Evolutionary conservation across 2,113 vertebrate genomes (phyloP).

Genomic region (cattle (Bos taurus)): DNA sequence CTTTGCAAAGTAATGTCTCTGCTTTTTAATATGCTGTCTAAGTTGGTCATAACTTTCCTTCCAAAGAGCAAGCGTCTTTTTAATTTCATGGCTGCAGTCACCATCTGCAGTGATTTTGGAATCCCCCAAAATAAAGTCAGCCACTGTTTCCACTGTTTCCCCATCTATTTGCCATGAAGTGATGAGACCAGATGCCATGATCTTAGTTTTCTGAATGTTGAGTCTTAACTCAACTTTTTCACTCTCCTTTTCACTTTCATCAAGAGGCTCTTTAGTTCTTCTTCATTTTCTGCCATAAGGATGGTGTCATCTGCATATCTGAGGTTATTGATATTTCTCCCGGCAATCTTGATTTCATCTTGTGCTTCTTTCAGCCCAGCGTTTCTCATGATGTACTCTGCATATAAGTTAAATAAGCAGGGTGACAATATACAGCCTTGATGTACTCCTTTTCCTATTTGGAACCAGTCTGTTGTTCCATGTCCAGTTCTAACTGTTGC

Average conservation of each 20-base stretch:
- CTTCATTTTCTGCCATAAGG: not conserved
- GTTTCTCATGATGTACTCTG: not conserved
- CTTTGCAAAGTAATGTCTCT: not conserved
- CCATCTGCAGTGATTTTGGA: not conserved
- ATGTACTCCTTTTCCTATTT: not conserved
- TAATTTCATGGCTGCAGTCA: not conserved
- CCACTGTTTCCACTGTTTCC: not conserved
- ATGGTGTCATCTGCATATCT: not conserved
- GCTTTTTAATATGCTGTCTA: not conserved
- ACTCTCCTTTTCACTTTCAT: not conserved
- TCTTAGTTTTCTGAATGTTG: not conserved
- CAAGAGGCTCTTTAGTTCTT: not conserved
- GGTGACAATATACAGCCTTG: not conserved
- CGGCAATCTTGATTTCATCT: accelerated
- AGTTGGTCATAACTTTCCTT: not conserved
- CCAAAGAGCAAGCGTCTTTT: not conserved
- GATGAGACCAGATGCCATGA: not conserved
- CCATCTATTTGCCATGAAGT: not conserved
- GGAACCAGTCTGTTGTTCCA: not conserved
- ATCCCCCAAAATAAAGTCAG: not conserved
- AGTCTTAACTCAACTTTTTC: not conserved
- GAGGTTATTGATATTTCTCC: not conserved
- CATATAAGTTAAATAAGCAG: not conserved
- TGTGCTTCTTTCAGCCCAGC: not conserved
- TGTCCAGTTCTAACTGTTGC: not conserved